Evolutionary conservation across 2,888 invertebrate genomes (phyloP).

Genomic region (Zaprionus obscuricornis): DNA sequence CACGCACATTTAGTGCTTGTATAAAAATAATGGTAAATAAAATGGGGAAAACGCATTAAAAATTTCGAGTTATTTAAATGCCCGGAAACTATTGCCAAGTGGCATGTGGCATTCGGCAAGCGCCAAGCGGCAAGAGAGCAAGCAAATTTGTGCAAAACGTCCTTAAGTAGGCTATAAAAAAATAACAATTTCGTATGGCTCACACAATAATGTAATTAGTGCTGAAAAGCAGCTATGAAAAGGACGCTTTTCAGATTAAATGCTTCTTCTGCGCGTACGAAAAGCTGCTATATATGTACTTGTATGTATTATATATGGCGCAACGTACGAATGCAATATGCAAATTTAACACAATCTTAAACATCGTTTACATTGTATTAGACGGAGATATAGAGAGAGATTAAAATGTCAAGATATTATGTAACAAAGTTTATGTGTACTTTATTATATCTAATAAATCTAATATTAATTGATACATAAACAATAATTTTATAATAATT

Average conservation of each 20-base stretch:
- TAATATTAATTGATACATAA: too few species aligned
- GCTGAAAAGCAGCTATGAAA: slow-evolving; percentile 25
- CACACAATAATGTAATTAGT: slow-evolving; percentile 58
- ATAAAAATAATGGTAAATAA: neutral
- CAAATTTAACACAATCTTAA: too few species aligned
- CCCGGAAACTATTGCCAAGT: slow-evolving; percentile 49
- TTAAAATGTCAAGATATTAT: too few species aligned
- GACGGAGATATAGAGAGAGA: too few species aligned
- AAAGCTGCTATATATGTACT: too few species aligned
- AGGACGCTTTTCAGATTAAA: slow-evolving; percentile 11
- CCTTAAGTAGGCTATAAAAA: slow-evolving; percentile 69
- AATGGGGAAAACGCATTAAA: slow-evolving; percentile 53
- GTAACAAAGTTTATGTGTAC: too few species aligned
- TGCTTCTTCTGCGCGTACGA: too few species aligned
- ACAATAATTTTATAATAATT: too few species aligned
- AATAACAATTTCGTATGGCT: slow-evolving; percentile 32
- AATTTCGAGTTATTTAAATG: slow-evolving; percentile 63
- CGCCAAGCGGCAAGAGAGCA: slow-evolving; percentile 16
- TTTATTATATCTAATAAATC: too few species aligned
- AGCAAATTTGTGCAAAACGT: slow-evolving; percentile 57
- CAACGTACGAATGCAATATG: slow-evolving; percentile 14
- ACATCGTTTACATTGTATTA: too few species aligned
- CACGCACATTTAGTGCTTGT: neutral
- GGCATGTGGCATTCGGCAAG: slow-evolving; percentile 4
- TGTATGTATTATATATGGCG: slow-evolving; percentile 4